Evolutionary conservation across 2,888 invertebrate genomes (phyloP), one percentile per base, ranked within the genome.

Genomic region (Tridacna gigas): DNA sequence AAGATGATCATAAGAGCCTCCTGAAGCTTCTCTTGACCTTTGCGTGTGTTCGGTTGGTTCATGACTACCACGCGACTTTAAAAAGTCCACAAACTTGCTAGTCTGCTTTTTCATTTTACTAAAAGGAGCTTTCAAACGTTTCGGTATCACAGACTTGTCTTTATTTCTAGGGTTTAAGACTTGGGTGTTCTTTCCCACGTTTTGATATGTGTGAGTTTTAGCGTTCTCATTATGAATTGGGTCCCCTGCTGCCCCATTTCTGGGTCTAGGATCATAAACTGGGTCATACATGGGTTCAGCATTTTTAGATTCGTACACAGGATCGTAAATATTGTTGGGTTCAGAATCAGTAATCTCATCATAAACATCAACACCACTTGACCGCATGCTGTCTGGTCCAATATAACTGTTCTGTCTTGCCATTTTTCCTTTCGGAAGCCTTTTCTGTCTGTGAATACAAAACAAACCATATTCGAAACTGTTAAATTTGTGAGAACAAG

Each of bases 1-100:
- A 7, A 80, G 63, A 75, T 84, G 84, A 25, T 84, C 84, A 22
- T 80, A 84, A 0, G 84, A 80, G 47, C 37, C 78, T 12, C 47
- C 74, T 0, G 77, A 76, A 0, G 26, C 75, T 25, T 79, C 77
- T n/a, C 65, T 67, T 51, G 66, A 69, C n/a, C 65, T 45, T 45
- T 65, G 60, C 28, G 56, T 66, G 7, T 26, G 60, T 11, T 22
- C 56, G 7, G 76, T 71, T 47, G 71, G 75, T 11, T 80, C 84
- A 15, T 71, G 48, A 56, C 75, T 74, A 25, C 26, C 74, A 26
- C 71, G 80, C 20, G 75, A 67, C 71, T 48, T 74, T n/a, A 84
- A 75, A 56, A 63, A 80, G 4, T 67, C 74, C n/a, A 84, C 73
- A 45, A 83, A 56, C 61, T 79, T 76, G 15, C 73, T 75, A 22